phyloP scores from a whole-genome alignment of 2,888 invertebrate genomes.

The Biston betularia region DNA sequence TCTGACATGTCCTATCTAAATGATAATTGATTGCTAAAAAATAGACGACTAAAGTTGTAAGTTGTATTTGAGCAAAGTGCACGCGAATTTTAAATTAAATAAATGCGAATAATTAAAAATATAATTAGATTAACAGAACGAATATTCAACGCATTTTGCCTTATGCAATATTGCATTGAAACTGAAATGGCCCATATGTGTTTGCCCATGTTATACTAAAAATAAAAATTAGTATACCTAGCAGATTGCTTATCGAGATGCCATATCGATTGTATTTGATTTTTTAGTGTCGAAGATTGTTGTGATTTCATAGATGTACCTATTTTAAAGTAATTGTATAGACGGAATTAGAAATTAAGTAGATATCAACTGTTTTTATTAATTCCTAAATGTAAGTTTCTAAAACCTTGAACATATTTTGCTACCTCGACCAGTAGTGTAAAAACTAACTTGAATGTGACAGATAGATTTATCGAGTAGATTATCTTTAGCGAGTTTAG shows the following conservation, averaged over 20 bases:
- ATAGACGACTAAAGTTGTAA: constrained; percentile 35
- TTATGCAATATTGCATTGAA: neutral
- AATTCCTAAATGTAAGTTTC: neutral
- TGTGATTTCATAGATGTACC: no score
- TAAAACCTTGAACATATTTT: constrained; percentile 12
- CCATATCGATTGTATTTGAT: no score
- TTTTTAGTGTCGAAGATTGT: no score
- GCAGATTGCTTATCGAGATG: no score
- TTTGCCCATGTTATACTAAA: no score
- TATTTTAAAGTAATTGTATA: no score
- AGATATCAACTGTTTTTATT: no score
- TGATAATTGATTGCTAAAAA: constrained; percentile 61
- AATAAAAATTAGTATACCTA: no score
- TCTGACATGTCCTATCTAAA: constrained; percentile 65
- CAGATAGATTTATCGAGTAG: constrained; percentile 59
- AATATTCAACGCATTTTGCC: neutral
- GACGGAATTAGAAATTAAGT: no score
- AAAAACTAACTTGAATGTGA: constrained; percentile 39
- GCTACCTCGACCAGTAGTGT: constrained; percentile 10
- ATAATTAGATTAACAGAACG: neutral
- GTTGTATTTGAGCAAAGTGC: constrained; percentile 23
- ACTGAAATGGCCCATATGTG: neutral
- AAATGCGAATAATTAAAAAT: neutral
- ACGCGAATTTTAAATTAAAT: constrained; percentile 15
- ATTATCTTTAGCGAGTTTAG: constrained; percentile 69